Base-by-base conservation (phyloP, 2,113 vertebrate species). In the Dasypus novemcinctus region DNA sequence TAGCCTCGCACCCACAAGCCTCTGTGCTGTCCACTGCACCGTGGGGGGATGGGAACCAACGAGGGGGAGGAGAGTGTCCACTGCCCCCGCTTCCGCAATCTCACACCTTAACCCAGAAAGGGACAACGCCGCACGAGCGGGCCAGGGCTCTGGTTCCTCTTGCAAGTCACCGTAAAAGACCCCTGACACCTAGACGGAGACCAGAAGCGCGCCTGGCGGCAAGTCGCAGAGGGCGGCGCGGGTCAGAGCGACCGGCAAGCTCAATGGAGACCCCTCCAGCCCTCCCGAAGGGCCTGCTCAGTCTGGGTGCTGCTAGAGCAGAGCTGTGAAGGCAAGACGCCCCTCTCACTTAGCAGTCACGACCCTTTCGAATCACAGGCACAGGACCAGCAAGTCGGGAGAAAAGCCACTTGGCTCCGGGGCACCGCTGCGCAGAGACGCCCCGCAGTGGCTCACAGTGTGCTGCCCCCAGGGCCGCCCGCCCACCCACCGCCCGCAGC, bases 371-470 rank as follows among this genome's bases (percentile, higher is more conserved):
- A 14, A 4, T 4, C 3, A 41, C 14, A 64, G 7, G 57, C 57
- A 21, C 25, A 1, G 7, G 33, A 29, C 0, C 1, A 7, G 4
- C 10, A 0, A 0, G 0, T 4, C 0, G 13, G 14, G 4, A 54
- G 21, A 7, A 38, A 69, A n/a, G 17, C 4, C 13, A 21, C 46
- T 49, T 49, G 46, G 46, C 46, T 49, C 11, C n/a, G n/a, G n/a
- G n/a, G n/a, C n/a, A n/a, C n/a, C n/a, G n/a, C n/a, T n/a, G n/a
- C n/a, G n/a, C n/a, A n/a, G n/a, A n/a, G n/a, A n/a, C n/a, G n/a
- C n/a, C n/a, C n/a, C n/a, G n/a, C n/a, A n/a, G n/a, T n/a, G n/a
- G n/a, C n/a, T n/a, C n/a, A n/a, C n/a, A n/a, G n/a, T n/a, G n/a
- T n/a, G n/a, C n/a, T n/a, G n/a, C n/a, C n/a, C n/a, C n/a, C n/a